Conservation (phyloP, 92 coral and sea anemone species). For the Epizoanthus scotinus region DNA sequence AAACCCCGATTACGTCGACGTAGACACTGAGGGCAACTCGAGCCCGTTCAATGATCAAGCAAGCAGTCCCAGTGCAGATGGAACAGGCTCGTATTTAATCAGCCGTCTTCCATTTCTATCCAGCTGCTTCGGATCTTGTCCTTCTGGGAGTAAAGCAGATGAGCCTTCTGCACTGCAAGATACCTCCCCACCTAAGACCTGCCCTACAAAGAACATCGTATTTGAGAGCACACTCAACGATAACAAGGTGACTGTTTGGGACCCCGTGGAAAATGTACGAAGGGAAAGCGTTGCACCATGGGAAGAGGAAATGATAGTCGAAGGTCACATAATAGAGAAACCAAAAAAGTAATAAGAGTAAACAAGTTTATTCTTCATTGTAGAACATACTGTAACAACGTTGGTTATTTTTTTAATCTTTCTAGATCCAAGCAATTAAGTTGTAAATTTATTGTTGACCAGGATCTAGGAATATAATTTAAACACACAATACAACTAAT, state of each 20-base stretch:
- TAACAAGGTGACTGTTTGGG: slow-evolving; percentile 1
- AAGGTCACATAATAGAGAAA: background rate
- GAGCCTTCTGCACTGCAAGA: background rate
- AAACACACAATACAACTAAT: no score
- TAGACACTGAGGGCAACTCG: background rate
- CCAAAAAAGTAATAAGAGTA: slow-evolving; percentile 1
- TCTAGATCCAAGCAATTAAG: no score
- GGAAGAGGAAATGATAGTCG: background rate
- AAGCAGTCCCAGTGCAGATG: background rate
- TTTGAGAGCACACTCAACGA: background rate
- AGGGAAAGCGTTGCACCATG: background rate
- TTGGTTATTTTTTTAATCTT: background rate
- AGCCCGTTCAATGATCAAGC: background rate
- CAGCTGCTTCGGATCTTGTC: background rate
- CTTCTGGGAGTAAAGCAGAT: background rate
- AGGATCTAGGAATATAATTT: no score
- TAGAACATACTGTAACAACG: no score
- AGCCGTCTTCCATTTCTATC: background rate
- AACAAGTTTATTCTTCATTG: background rate
- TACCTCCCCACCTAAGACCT: background rate
- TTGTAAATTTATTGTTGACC: no score
- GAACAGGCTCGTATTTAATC: background rate
- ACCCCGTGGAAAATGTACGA: background rate
- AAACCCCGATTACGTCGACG: background rate
- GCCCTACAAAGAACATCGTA: background rate